phyloP scores from a whole-genome alignment of 2,888 invertebrate species.

The Subacronicta megacephala region DNA sequence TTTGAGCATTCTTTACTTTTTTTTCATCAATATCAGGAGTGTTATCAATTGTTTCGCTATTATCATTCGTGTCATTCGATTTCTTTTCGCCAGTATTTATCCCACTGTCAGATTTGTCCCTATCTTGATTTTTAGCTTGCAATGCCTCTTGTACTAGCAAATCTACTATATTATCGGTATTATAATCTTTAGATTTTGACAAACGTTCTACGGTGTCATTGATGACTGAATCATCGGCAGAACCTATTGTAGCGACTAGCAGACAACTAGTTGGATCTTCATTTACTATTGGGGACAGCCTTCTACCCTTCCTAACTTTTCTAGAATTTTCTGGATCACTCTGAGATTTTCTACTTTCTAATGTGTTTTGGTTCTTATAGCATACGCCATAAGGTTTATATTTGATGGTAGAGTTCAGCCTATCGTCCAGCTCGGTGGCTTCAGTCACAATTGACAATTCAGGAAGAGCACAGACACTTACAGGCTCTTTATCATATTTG shows the following conservation, averaged over 20 bases:
- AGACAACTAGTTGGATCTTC: conserved; percentile 67
- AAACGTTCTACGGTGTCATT: conserved; percentile 70
- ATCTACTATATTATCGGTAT: conserved; percentile 69
- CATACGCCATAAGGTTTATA: conserved; percentile 59
- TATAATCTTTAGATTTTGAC: conserved; percentile 64
- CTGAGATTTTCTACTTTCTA: conserved; percentile 50
- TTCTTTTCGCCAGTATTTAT: conserved; percentile 61
- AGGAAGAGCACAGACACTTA: conserved; percentile 67
- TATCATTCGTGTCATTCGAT: conserved; percentile 45
- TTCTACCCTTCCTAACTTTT: conserved; percentile 24
- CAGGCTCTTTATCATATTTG: conserved; percentile 66
- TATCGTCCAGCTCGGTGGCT: conserved; percentile 69
- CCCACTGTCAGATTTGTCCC: conserved; percentile 59
- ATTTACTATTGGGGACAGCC: conserved; percentile 57
- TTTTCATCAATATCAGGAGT: conserved; percentile 52
- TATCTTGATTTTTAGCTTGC: conserved; percentile 42
- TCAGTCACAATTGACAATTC: conserved; percentile 74
- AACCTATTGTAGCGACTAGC: conserved; percentile 69
- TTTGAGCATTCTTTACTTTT: conserved; percentile 21
- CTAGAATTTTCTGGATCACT: conserved; percentile 60
- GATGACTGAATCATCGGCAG: conserved; percentile 70
- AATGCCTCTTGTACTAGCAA: conserved; percentile 74
- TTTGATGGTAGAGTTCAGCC: conserved; percentile 54
- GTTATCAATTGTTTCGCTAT: conserved; percentile 64
- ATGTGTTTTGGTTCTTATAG: conserved; percentile 42